Evolutionary conservation across 2,888 invertebrate genomes (phyloP).

Genomic region (Cylloceria caligata): DNA sequence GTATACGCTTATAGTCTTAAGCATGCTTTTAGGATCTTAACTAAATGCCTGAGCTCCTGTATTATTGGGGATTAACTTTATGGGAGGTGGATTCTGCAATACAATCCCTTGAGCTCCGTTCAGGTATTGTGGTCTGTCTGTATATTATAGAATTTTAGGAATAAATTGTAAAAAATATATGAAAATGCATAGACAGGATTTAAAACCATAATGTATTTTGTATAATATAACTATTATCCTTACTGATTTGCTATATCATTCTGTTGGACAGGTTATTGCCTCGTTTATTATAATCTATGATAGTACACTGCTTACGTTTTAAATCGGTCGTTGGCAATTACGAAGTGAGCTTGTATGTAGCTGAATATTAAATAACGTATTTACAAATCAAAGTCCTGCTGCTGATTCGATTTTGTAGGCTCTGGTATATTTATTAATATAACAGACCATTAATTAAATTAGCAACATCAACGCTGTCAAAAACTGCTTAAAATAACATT

Average conservation of each 20-base stretch:
- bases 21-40: neutral
- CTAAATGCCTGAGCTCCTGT: neutral
- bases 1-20: neutral
- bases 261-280: conserved; percentile 80
- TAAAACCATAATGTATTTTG: conserved; percentile 79
- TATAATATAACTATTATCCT: conserved; percentile 70
- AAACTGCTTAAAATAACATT: conserved; percentile 9
- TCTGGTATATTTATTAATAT: neutral
- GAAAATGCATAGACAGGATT: conserved; percentile 64
- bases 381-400: conserved; percentile 13
- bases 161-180: neutral
- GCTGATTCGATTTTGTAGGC: neutral
- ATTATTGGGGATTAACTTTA: conserved; percentile 9
- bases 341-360: conserved; percentile 19
- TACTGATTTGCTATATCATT: conserved; percentile 70
- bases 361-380: conserved; percentile 38
- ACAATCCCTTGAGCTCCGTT: neutral
- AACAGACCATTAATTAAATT: conserved; percentile 22
- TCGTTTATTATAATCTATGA: conserved; percentile 67
- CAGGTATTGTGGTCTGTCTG: neutral
- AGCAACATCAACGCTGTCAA: neutral
- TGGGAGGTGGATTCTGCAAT: neutral
- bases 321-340: conserved; percentile 12
- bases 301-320: conserved; percentile 35
- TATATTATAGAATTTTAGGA: neutral